Conservation (phyloP, 2,113 vertebrate species). For the Hylia prasina region DNA sequence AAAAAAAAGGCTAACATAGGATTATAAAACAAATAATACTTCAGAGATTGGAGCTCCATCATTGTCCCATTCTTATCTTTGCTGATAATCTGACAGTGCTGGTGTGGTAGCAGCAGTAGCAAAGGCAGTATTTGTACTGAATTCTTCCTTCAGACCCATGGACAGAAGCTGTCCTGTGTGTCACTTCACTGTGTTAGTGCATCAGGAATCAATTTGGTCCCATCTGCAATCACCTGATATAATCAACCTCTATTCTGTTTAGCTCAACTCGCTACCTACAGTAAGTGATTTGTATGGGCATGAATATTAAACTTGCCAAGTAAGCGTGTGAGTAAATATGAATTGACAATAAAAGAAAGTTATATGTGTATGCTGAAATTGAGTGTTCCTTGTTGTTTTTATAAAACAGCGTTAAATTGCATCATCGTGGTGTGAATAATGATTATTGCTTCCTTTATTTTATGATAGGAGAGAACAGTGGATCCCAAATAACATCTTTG, state of each 20-base stretch:
- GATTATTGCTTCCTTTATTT: neutral
- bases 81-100: neutral
- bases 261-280: neutral
- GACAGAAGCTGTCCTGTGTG: neutral
- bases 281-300: neutral
- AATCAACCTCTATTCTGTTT: conserved; percentile 7
- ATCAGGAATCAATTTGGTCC: conserved; percentile 19
- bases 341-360: conserved; percentile 15
- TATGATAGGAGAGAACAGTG: neutral
- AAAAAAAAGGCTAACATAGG: neutral
- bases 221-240: neutral
- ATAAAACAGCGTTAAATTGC: neutral
- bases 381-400: neutral
- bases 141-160: neutral
- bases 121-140: neutral
- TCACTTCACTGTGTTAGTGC: neutral
- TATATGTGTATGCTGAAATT: neutral
- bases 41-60: neutral
- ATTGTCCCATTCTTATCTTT: neutral
- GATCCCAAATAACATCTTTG: neutral
- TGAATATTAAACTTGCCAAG: conserved; percentile 30
- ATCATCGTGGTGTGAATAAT: neutral
- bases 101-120: neutral
- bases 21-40: neutral
- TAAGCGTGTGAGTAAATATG: conserved; percentile 11